A percentile compares a stretch with the other conserved stretches of the same genome.
phyloP scores from a whole-genome alignment of 2,888 invertebrate genomes.

The Psylliodes chrysocephalus region DNA sequence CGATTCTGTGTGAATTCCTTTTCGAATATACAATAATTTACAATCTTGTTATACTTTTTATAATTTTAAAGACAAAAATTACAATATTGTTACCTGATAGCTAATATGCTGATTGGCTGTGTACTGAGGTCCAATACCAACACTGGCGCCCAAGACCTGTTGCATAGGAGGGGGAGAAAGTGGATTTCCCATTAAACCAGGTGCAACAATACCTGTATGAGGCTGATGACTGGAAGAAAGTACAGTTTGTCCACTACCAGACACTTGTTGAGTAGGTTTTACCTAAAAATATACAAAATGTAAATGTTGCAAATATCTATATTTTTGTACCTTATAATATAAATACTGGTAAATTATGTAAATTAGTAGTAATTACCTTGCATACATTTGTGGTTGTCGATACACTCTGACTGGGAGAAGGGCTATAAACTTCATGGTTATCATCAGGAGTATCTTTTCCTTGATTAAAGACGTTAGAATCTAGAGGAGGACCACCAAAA shows the following conservation, averaged over 20 bases:
- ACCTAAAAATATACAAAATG: conserved; percentile 65
- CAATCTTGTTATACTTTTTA: too few species aligned
- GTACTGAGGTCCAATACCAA: conserved; percentile 69
- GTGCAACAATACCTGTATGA: conserved; percentile 61
- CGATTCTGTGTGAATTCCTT: too few species aligned
- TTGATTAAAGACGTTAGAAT: conserved; percentile 63
- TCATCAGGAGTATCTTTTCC: conserved; percentile 63
- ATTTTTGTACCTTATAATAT: too few species aligned
- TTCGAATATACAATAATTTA: too few species aligned
- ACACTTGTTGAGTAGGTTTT: conserved; percentile 85
- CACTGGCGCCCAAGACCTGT: conserved; percentile 62
- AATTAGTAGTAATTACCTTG: conserved; percentile 72
- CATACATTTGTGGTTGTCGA: conserved; percentile 74
- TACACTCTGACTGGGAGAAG: conserved; percentile 65
- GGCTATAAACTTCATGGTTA: conserved; percentile 68
- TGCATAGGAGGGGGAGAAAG: conserved; percentile 71
- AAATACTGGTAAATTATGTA: too few species aligned
- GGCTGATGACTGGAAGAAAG: conserved; percentile 59
- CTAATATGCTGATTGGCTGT: conserved; percentile 72
- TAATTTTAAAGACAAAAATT: too few species aligned
- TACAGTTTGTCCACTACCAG: conserved; percentile 63
- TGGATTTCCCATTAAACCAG: conserved; percentile 62
- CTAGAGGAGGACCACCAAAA: conserved; percentile 59
- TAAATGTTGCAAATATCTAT: too few species aligned
- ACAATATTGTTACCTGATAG: conserved; percentile 74